phyloP scores from a whole-genome alignment of 2,888 invertebrate genomes.

The Leptarthrus brevirostris region DNA sequence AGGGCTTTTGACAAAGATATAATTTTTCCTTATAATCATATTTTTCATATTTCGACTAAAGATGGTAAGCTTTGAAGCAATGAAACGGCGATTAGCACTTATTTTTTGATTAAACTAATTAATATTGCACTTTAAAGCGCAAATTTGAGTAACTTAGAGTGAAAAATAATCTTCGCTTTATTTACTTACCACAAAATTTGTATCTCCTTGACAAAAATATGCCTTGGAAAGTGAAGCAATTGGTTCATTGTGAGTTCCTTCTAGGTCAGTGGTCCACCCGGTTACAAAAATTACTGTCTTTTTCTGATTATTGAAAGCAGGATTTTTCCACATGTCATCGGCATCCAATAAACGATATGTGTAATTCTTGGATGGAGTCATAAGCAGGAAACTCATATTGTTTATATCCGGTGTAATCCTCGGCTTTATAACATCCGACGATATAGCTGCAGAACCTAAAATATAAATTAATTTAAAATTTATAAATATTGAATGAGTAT shows the following conservation, averaged over 20 bases:
- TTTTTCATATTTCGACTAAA: too few relatives aligned
- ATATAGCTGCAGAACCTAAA: constrained; percentile 62
- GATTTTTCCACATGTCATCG: constrained; percentile 61
- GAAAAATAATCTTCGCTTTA: too few relatives aligned
- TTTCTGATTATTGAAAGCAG: constrained; percentile 61
- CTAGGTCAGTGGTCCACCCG: constrained; percentile 64
- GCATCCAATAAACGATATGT: constrained; percentile 60
- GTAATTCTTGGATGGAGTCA: constrained; percentile 59
- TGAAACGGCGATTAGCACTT: too few relatives aligned
- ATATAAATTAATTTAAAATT: background rate
- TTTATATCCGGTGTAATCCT: constrained; percentile 61
- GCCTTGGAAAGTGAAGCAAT: constrained; percentile 62
- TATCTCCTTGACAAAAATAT: constrained; percentile 62
- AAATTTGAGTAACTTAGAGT: too few relatives aligned
- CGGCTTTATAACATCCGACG: constrained; percentile 59
- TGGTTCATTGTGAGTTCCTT: constrained; percentile 57
- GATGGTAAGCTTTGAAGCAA: too few relatives aligned
- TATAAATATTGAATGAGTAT: background rate
- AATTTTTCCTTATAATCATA: too few relatives aligned
- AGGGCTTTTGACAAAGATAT: too few relatives aligned
- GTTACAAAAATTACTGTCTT: constrained; percentile 63
- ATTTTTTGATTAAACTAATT: too few relatives aligned
- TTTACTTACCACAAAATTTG: constrained; percentile 65
- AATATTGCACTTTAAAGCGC: too few relatives aligned
- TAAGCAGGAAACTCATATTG: constrained; percentile 62